Evolutionary conservation across 2,888 invertebrate species (phyloP), one percentile per base, ranked within the genome.

Genomic region (Drosophila villosipedis): DNA sequence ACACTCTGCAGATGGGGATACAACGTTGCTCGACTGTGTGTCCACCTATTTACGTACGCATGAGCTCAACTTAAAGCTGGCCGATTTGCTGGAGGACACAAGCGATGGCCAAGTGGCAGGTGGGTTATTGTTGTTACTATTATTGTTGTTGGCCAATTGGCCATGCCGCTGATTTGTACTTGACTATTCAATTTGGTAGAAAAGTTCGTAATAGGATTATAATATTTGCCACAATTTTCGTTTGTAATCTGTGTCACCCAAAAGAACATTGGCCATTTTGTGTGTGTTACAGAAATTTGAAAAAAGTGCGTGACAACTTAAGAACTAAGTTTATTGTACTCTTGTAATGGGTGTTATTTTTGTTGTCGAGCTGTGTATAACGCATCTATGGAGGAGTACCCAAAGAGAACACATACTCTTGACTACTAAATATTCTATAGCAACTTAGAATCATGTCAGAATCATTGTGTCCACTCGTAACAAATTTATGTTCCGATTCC

Each of bases 21-120:
- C 73, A 53, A 80, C 77, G 19, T 74, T 92, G n/a, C 78, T 96
- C 64, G 95, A 94, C 10, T 87, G 83, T 25, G 93, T 96, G 84
- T 94, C 96, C 22, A 95, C 94, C 83, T 96, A 96, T 83, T 92
- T 97, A 4, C 95, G 95, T 88, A 95, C 95, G 3, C 96, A 96
- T 78, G 97, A 97, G 90, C 91, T 97, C 22, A 95, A 96, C 87
- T 95, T 97, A 69, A 96, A 95, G 85, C 92, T 97, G 63, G 95
- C 95, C 0, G 96, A 95, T 89, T 92, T 97, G 75, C 94, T 97
- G 67, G 87, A 91, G 25, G 91, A 91, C 50, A 83, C 83, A 9
- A 57, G 6, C 9, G 61, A 52, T 9, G 73, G 53, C 5, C 67
- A 76, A 58, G 65, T 66, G 25, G 53, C 88, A 69, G 84, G 84